A percentile compares a stretch with the other conserved stretches of the same genome.
phyloP scores from a whole-genome alignment of 2,113 vertebrate species.

The Laterallus jamaicensis region DNA sequence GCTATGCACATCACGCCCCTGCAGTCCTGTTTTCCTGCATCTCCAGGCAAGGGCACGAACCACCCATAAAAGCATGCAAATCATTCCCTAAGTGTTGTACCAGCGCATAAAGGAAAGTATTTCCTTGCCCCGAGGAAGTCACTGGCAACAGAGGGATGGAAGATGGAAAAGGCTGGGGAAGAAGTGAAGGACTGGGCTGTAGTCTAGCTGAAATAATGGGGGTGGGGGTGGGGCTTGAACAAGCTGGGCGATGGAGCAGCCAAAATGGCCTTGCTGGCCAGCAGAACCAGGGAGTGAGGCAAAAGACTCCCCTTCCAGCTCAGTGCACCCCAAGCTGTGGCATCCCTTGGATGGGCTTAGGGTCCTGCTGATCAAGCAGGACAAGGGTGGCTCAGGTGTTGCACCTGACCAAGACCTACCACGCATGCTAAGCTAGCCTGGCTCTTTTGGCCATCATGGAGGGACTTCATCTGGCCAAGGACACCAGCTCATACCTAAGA shows the following conservation, averaged over 20 bases:
- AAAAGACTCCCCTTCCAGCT: not conserved
- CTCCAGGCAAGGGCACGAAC: constrained; percentile 43
- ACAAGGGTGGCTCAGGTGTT: not conserved
- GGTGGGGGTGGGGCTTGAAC: not conserved
- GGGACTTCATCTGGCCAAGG: not conserved
- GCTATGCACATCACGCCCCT: constrained; percentile 2
- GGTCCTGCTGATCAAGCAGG: too few relatives aligned
- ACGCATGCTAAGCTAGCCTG: not conserved
- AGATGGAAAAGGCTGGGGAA: not conserved
- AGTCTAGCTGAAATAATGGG: not conserved
- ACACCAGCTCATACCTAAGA: not conserved
- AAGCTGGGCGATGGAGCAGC: not conserved
- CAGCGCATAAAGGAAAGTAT: not conserved
- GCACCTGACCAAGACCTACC: not conserved
- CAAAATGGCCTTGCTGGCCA: not conserved
- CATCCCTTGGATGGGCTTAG: not conserved
- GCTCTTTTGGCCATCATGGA: not conserved
- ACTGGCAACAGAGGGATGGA: not conserved
- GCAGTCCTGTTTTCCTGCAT: constrained; percentile 48
- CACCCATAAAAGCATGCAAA: constrained; percentile 10
- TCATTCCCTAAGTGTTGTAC: not conserved
- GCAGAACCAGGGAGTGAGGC: rapidly evolving
- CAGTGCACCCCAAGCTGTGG: rapidly evolving
- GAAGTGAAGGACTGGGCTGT: not conserved
- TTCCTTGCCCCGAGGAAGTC: constrained; percentile 49